phyloP scores from a whole-genome alignment of 2,888 invertebrate species.

The Toxonevra muliebris region DNA sequence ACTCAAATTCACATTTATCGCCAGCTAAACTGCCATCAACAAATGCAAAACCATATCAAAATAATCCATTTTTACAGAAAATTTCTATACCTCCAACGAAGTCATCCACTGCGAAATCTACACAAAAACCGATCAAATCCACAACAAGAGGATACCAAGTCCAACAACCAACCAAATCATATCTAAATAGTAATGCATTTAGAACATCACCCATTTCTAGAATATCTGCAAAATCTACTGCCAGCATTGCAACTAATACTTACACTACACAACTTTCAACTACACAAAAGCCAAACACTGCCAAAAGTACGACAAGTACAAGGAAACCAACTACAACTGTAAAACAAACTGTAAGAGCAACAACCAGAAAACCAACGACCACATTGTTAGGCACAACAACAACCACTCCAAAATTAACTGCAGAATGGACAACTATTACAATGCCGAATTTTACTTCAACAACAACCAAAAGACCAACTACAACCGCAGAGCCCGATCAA shows the following conservation, averaged over 20 bases:
- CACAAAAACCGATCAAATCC: slow-evolving; percentile 6
- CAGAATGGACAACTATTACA: no score
- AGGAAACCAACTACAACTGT: slow-evolving; percentile 18
- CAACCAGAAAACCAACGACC: slow-evolving; percentile 31
- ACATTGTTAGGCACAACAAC: slow-evolving; percentile 4
- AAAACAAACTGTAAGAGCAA: slow-evolving; percentile 16
- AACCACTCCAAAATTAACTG: slow-evolving; percentile 6
- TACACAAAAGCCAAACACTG: slow-evolving; percentile 7
- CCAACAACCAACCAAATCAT: slow-evolving; percentile 35
- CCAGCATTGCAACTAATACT: slow-evolving; percentile 11
- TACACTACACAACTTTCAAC: background rate
- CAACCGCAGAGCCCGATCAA: background rate
- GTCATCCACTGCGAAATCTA: no score
- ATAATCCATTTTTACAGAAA: slow-evolving; percentile 46
- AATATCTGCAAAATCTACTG: slow-evolving; percentile 1
- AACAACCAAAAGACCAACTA: slow-evolving; percentile 19
- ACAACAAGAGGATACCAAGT: slow-evolving; percentile 12
- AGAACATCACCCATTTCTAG: slow-evolving; percentile 13
- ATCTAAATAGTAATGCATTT: slow-evolving; percentile 45
- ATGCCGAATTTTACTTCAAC: slow-evolving; percentile 2
- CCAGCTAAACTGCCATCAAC: background rate
- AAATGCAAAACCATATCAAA: slow-evolving; percentile 24
- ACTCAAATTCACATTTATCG: background rate
- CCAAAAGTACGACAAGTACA: slow-evolving; percentile 22
- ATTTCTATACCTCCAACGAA: slow-evolving; percentile 12